Conservation (phyloP, 2,888 invertebrate genomes). For the Antheraea yamamai region DNA sequence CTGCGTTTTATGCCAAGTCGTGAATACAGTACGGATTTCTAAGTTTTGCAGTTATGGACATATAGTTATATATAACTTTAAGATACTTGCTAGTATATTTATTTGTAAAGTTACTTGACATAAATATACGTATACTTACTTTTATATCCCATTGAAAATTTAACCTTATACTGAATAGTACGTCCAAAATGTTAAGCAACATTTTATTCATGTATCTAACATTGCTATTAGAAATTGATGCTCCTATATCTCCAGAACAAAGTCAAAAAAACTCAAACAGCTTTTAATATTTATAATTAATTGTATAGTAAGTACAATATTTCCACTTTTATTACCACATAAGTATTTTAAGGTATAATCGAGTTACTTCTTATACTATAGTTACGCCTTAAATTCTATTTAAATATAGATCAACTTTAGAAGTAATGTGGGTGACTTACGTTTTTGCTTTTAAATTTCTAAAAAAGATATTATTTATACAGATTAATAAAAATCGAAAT, state of each 20-base stretch:
- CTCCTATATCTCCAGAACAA: background rate
- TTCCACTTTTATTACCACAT: background rate
- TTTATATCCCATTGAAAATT: too few relatives aligned
- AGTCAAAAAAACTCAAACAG: background rate
- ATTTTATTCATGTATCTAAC: background rate
- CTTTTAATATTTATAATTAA: background rate
- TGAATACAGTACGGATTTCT: background rate
- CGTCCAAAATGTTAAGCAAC: background rate
- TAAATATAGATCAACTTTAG: constrained; percentile 48
- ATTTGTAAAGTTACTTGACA: too few relatives aligned
- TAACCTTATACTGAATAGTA: background rate
- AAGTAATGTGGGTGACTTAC: constrained; percentile 50
- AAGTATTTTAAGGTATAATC: background rate
- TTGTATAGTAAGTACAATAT: background rate
- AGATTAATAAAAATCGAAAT: too few relatives aligned
- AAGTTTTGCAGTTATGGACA: background rate
- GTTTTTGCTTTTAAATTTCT: constrained; percentile 43
- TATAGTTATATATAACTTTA: background rate
- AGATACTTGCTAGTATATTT: background rate
- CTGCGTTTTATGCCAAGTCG: constrained; percentile 12
- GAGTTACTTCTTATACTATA: background rate
- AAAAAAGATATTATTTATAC: too few relatives aligned
- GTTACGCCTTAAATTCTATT: constrained; percentile 32
- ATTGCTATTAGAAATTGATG: background rate
- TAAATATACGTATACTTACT: too few relatives aligned